Base-by-base conservation (phyloP, 2,888 invertebrate species). In the Hedychridium roseum region DNA sequence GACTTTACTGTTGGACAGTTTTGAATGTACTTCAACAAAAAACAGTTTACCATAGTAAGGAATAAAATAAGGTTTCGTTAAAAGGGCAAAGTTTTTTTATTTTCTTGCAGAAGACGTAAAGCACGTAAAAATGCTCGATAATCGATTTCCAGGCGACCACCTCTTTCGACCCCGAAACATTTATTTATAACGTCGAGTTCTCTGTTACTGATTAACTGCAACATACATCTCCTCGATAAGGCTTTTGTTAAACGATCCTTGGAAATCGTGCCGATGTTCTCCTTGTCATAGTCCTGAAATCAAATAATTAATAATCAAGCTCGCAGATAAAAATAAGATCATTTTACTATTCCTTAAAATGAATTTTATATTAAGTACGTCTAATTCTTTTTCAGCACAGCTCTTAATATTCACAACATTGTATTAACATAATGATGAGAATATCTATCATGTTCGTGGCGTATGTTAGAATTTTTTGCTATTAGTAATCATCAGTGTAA, bases 151-250 rank as follows among this genome's bases (percentile, higher is more conserved):
- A 81, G 74, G 51, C 81, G 67, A 61, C 86, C 88, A 62, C 87
- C 88, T 54, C 87, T 83, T 64, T 84, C 83, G 60, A 86, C 83
- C 32, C 87, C 85, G 78, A 91, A 91, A 78, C 90, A 89, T 79
- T 89, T 89, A 80, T 86, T 86, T 48, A 91, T 66, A n/a, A 85
- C 79, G 46, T 88, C 86, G 14, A 90, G 81, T 78, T 91, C 90
- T 20, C 83, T 82, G 49, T 83, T 82, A 37, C 87, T 88, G 42
- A 91, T 79, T 64, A 86, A 76, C 67, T 84, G 77, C 62, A 87
- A 81, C 83, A 90, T 82, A 21, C 83, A 83, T 50, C 90, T 84
- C 23, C 83, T 74, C 17, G 86, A 84, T 30, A 91, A 80, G 37
- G 86, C 87, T 64, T 88, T 86, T 62, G 86, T 80, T 74, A 89